Base-by-base conservation (phyloP, 2,888 invertebrate genomes). In the Trichopoda pennipes region DNA sequence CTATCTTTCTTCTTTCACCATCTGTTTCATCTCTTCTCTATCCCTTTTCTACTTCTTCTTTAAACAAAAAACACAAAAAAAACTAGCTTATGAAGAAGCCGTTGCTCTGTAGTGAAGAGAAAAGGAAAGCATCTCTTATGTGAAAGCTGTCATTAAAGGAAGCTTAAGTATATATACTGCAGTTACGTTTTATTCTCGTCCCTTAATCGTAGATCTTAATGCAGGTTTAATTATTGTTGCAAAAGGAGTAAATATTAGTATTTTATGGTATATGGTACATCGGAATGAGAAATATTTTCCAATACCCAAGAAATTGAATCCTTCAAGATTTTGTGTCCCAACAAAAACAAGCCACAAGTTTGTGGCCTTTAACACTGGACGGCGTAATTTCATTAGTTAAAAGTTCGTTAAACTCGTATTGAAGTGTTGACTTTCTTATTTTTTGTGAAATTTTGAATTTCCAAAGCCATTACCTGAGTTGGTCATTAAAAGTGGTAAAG, bases 141-240 rank as follows among this genome's bases (percentile, higher is more conserved):
- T 93, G 77, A 93, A 93, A 85, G 91, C 93, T 55, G 92, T 93
- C 0, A 92, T 93, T 44, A 93, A 93, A 85, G 94, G 94, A 88
- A 90, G 92, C 0, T 85, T 93, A n/a, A 90, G 93, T 64, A 85
- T 93, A 12, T 93, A 92, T 88, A 92, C 93, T 1, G 91, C 93
- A 14, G 93, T 92, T 19, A 93, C 93, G 1, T 86, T 91, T 47
- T 91, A 92, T 78, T 91, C 92, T 23, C 90, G 93, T 69, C 85
- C 85, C 21, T 81, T 93, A 3, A 87, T 87, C 0, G 90, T 92
- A 81, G 93, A 93, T 84, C 86, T 92, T 7, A 81, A 88, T 78
- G 86, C 92, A 77, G 91, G 92, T 89, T 85, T 88, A 10, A 3
- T 87, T 2, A 85, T 81, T 0, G 86, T 92, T 35, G 92, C 93